Evolutionary conservation across 1,140 invertebrate species (phyloP), one percentile per base, ranked within the genome.

Genomic region (Chrysopa pallens): DNA sequence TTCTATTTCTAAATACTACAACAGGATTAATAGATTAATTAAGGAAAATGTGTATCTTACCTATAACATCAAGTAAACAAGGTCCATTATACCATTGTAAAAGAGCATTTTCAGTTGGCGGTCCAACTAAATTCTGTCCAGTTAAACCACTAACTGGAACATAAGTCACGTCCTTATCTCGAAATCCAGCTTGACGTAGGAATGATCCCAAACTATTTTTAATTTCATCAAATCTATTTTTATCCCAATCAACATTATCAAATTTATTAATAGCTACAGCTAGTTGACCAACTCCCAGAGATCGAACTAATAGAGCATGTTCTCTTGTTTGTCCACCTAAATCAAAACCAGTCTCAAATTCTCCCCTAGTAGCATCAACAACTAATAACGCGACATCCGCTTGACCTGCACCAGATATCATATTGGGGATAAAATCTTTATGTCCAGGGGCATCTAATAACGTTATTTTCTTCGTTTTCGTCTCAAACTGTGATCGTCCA

Each of bases 271-370:
- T 73, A 13, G 81, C 84, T 11, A 92, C 81, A 36, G 76, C 79
- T 8, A 96, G 52, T 59, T 94, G 87, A 47, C 73, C 78, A 0
- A 96, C 85, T 35, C 92, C 92, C 44, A 98, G 64, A 23, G 92
- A 96, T 52, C 88, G 69, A 1, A 95, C 79, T 6, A 99, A 66
- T 9, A 98, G 62, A 12, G 94, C 89, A 71, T 99, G 95, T 64
- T 99, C 95, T 41, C 93, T 67, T 0, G 95, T 99, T 67, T 98
- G 95, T 23, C 95, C 95, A 11, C 94, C 94, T 47, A 80, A 76
- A 53, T 97, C 92, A 64, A 98, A 98, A 5, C 95, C 95, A 40
- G 92, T 94, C 66, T 98, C 95, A 67, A 99, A 99, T 67, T 98
- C 95, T 12, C 95, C 95, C 55, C 79, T 73, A 1, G 83, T 86